phyloP scores from a whole-genome alignment of 1,140 invertebrate species.

The Drosophila ananassae region DNA sequence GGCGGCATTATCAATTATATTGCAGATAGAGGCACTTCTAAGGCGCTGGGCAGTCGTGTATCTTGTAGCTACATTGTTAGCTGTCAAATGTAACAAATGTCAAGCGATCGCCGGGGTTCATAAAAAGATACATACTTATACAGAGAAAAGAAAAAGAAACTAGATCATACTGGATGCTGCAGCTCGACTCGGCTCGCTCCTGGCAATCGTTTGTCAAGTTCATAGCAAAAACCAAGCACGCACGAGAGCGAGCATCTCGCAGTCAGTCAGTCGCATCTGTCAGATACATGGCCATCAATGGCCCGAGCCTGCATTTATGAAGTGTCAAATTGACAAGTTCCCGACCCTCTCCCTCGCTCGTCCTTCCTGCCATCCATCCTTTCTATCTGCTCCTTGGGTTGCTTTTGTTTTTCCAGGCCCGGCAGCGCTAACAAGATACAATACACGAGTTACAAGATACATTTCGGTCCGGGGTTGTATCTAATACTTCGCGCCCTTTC shows the following conservation, averaged over 20 bases:
- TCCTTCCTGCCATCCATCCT: slow-evolving; percentile 1
- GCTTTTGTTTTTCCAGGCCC: slow-evolving; percentile 53
- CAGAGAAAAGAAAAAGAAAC: slow-evolving; percentile 47
- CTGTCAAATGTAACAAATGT: slow-evolving; percentile 83
- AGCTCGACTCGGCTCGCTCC: slow-evolving; percentile 5
- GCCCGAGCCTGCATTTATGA: slow-evolving; percentile 69
- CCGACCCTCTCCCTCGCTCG: slow-evolving; percentile 9
- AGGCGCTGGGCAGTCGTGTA: slow-evolving; percentile 52
- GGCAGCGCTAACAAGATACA: slow-evolving; percentile 66
- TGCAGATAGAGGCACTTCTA: slow-evolving; percentile 22
- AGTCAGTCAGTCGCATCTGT: slow-evolving; percentile 63
- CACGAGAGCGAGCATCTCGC: slow-evolving; percentile 31
- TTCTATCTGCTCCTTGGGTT: slow-evolving; percentile 13
- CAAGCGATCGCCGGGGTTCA: slow-evolving; percentile 52
- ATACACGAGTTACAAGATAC: slow-evolving; percentile 29
- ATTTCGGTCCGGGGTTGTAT: slow-evolving; percentile 33
- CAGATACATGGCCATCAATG: slow-evolving; percentile 54
- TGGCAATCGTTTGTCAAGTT: slow-evolving; percentile 79
- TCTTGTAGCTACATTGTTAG: slow-evolving; percentile 78
- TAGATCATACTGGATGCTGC: slow-evolving; percentile 60
- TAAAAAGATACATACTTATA: slow-evolving; percentile 10
- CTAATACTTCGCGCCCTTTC: slow-evolving; percentile 39
- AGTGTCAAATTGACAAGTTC: slow-evolving; percentile 81
- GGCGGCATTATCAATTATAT: slow-evolving; percentile 68
- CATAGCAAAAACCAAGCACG: slow-evolving; percentile 62